Base-by-base conservation (phyloP, 1,140 invertebrate species). In the Caenorhabditis brenneri region DNA sequence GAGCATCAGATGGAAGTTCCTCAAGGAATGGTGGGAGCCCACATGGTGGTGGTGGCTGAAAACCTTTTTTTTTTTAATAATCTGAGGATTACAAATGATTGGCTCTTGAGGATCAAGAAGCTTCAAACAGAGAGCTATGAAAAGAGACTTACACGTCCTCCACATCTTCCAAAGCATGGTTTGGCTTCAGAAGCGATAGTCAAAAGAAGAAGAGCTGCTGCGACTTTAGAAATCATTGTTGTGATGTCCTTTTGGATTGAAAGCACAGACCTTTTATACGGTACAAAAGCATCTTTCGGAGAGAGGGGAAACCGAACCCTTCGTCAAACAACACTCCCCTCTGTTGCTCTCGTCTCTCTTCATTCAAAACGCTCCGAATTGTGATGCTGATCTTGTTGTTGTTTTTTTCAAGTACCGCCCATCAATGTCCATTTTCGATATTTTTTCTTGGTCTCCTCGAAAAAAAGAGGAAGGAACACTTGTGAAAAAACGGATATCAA, bases 21-120 rank as follows among this genome's bases (percentile, higher is more conserved):
- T 83, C 82, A 51, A 79, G 36, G 74, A 65, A 83, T 65, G 82
- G 48, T 19, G 82, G 82, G 9, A 83, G 69, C 46, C 74, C 82
- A 27, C 82, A 83, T 49, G 82, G 82, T 49, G 74, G 74, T 49
- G 46, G 69, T 53, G 58, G 58, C 82, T 83, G 53, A 36, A 83
- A 83, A n/a, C n/a, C n/a, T n/a, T n/a, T n/a, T n/a, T n/a, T n/a
- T n/a, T n/a, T n/a, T n/a, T n/a, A n/a, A n/a, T n/a, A n/a, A n/a
- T n/a, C n/a, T n/a, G n/a, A n/a, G n/a, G n/a, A n/a, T n/a, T n/a
- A n/a, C n/a, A n/a, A n/a, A n/a, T n/a, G n/a, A n/a, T n/a, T n/a
- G n/a, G n/a, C n/a, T n/a, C n/a, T 27, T 27, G 6, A 22, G n/a
- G 1, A 2, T 16, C 27, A 7, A 42, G 0, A 6, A 29, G 10